Conservation (phyloP, 2,888 invertebrate species). For the Lacanobia wlatinum region DNA sequence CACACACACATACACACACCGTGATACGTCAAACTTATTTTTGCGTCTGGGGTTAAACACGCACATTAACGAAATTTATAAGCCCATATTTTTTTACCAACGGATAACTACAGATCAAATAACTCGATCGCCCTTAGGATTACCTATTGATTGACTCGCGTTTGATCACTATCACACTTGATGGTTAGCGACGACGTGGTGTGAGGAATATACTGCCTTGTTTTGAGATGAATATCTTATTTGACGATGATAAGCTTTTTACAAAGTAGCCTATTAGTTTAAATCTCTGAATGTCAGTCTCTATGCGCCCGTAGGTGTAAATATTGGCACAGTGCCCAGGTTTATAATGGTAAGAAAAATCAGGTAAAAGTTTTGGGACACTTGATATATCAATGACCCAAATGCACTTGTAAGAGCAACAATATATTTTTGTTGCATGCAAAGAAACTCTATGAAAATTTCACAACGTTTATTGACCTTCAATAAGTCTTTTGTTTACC, state of each 20-base stretch:
- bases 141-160: too few relatives aligned
- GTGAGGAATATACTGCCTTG: not conserved
- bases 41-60: too few relatives aligned
- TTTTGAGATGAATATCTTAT: too few relatives aligned
- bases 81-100: too few relatives aligned
- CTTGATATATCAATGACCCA: conserved; percentile 1
- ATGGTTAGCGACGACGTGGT: not conserved
- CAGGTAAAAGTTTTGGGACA: not conserved
- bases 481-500: conserved; percentile 16
- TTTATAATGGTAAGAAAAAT: conserved; percentile 1
- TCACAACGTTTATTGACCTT: conserved; percentile 2
- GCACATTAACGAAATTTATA: too few relatives aligned
- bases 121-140: too few relatives aligned
- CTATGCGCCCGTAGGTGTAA: not conserved
- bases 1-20: too few relatives aligned
- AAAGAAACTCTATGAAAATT: not conserved
- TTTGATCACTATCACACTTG: not conserved
- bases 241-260: not conserved
- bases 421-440: not conserved
- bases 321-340: conserved; percentile 13
- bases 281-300: conserved; percentile 9
- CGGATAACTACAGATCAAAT: too few relatives aligned
- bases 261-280: not conserved
- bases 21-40: too few relatives aligned
- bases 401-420: not conserved